Evolutionary conservation across 2,888 invertebrate species (phyloP).

Genomic region (Xestia rhomboidea): DNA sequence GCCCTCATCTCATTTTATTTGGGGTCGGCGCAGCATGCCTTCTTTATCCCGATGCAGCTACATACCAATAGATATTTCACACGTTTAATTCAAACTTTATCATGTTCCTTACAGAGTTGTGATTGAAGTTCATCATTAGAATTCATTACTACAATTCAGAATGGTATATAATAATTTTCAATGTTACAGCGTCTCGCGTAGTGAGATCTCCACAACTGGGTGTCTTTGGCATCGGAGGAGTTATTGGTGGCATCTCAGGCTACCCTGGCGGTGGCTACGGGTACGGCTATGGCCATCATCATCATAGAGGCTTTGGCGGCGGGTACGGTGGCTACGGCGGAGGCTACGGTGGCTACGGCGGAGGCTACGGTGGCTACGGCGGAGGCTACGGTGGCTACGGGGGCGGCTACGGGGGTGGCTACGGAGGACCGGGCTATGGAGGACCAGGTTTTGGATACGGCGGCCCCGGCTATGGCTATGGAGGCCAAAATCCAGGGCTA

Average conservation of each 20-base stretch:
- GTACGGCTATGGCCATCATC: slow-evolving; percentile 12
- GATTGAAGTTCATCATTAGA: neutral
- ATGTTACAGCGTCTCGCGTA: slow-evolving; percentile 40
- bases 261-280: slow-evolving; percentile 18
- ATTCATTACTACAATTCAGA: neutral
- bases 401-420: slow-evolving; percentile 10
- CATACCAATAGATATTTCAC: neutral
- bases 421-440: slow-evolving; percentile 23
- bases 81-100: neutral
- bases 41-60: neutral
- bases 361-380: slow-evolving; percentile 11
- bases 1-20: no score
- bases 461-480: slow-evolving; percentile 38
- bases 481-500: slow-evolving; percentile 35
- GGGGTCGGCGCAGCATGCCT: neutral
- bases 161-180: neutral
- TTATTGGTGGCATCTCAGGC: slow-evolving; percentile 37
- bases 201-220: slow-evolving; percentile 45
- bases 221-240: slow-evolving; percentile 39
- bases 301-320: slow-evolving; percentile 27
- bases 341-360: slow-evolving; percentile 30
- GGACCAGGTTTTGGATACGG: slow-evolving; percentile 10
- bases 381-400: slow-evolving; percentile 36
- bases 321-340: slow-evolving; percentile 17
- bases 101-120: neutral